Percentiles rank a stretch among this genome's conserved stretches.
Conservation (phyloP, 2,888 invertebrate genomes). For the Polia nebulosa region DNA sequence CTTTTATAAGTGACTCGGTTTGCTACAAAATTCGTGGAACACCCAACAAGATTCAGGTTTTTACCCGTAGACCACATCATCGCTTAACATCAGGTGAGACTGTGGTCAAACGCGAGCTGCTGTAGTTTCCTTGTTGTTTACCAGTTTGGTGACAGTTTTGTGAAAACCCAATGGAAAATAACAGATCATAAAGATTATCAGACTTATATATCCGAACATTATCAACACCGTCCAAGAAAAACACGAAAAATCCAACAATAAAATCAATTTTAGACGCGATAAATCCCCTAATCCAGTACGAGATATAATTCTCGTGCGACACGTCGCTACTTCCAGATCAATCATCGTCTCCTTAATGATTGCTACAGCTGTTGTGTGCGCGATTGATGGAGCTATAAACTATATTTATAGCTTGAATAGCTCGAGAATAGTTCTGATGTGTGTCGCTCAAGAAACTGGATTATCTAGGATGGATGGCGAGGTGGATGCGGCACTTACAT, state of each 20-base stretch:
- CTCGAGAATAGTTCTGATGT: slow-evolving; percentile 83
- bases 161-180: not conserved
- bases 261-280: slow-evolving; percentile 69
- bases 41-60: not conserved
- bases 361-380: slow-evolving; percentile 84
- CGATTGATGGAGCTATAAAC: slow-evolving; percentile 89
- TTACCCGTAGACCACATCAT: too few species aligned
- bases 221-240: slow-evolving; percentile 36
- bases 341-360: slow-evolving; percentile 89
- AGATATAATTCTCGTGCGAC: slow-evolving; percentile 75
- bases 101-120: too few species aligned
- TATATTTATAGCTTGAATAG: slow-evolving; percentile 87
- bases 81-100: too few species aligned
- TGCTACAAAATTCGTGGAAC: not conserved
- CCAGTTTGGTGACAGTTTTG: not conserved
- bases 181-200: slow-evolving; percentile 25
- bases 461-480: slow-evolving; percentile 42
- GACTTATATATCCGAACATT: slow-evolving; percentile 7
- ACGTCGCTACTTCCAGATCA: slow-evolving; percentile 78
- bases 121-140: not conserved
- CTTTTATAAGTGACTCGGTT: not conserved
- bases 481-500: slow-evolving; percentile 67
- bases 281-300: slow-evolving; percentile 72
- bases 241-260: slow-evolving; percentile 60
- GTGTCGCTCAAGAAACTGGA: slow-evolving; percentile 77